Conservation (phyloP, 1,140 invertebrate species). For the Penaeus vannamei region DNA sequence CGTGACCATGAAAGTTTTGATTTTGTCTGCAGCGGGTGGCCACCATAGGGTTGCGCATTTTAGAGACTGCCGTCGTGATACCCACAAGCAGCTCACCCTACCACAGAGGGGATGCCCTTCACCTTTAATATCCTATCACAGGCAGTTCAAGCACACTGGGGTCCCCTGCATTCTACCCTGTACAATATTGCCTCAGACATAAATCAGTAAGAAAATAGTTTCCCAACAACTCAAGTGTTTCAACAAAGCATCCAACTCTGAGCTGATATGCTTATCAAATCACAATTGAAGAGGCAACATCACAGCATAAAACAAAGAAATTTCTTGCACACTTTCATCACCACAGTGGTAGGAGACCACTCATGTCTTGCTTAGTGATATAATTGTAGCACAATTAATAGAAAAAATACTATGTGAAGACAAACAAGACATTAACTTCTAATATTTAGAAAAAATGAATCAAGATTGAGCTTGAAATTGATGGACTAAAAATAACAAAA, state of each 20-base stretch:
- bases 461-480: constrained; percentile 38
- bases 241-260: constrained; percentile 46
- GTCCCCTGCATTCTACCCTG: constrained; percentile 61
- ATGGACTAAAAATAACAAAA: constrained; percentile 31
- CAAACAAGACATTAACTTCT: neutral
- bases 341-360: constrained; percentile 21
- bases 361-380: constrained; percentile 1
- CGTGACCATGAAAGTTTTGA: constrained; percentile 60
- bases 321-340: constrained; percentile 31
- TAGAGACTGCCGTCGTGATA: constrained; percentile 59
- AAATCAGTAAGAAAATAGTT: neutral
- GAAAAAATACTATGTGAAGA: neutral
- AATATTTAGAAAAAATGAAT: constrained; percentile 13
- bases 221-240: constrained; percentile 35
- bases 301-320: constrained; percentile 30
- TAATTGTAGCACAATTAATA: too few species aligned
- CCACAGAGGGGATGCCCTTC: constrained; percentile 64
- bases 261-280: constrained; percentile 38
- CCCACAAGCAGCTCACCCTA: constrained; percentile 51
- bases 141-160: constrained; percentile 63
- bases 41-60: constrained; percentile 47
- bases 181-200: constrained; percentile 21
- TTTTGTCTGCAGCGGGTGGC: constrained; percentile 61
- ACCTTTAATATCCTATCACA: constrained; percentile 63
- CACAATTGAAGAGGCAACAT: constrained; percentile 23